Percentiles rank a stretch among this genome's conserved stretches.
phyloP scores from a whole-genome alignment of 2,113 vertebrate genomes.

The Ceyx cyanopectus region DNA sequence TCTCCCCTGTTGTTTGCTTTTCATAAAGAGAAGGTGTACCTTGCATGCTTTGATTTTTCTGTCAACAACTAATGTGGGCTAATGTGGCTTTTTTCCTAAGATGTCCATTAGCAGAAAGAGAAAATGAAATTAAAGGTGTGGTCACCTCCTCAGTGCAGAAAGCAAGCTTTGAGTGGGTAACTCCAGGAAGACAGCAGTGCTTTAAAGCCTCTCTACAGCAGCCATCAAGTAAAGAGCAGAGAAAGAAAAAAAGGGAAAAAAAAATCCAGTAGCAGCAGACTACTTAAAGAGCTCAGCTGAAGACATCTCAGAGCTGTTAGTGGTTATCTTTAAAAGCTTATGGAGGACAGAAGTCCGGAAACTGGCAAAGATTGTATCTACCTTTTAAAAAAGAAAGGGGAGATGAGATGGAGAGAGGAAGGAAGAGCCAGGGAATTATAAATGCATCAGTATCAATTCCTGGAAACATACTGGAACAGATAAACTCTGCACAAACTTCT shows the following conservation, averaged over 20 bases:
- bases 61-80: neutral
- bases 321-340: conserved; percentile 39
- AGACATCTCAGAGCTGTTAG: conserved; percentile 13
- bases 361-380: neutral
- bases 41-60: neutral
- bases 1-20: neutral
- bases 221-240: neutral
- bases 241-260: neutral
- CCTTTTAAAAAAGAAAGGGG: neutral
- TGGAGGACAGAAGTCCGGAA: neutral
- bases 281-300: neutral
- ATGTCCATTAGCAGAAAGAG: neutral
- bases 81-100: neutral
- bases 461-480: conserved; percentile 3
- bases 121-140: neutral
- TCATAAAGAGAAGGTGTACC: neutral
- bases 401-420: neutral
- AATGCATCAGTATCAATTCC: conserved; percentile 14
- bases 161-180: neutral
- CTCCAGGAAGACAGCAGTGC: neutral
- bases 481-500: neutral
- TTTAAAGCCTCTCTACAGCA: neutral
- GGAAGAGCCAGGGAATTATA: conserved; percentile 5
- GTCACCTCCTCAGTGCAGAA: neutral
- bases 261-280: neutral